Evolutionary conservation across 1,140 invertebrate genomes (phyloP).

Genomic region (Ctenoplectra terminalis): DNA sequence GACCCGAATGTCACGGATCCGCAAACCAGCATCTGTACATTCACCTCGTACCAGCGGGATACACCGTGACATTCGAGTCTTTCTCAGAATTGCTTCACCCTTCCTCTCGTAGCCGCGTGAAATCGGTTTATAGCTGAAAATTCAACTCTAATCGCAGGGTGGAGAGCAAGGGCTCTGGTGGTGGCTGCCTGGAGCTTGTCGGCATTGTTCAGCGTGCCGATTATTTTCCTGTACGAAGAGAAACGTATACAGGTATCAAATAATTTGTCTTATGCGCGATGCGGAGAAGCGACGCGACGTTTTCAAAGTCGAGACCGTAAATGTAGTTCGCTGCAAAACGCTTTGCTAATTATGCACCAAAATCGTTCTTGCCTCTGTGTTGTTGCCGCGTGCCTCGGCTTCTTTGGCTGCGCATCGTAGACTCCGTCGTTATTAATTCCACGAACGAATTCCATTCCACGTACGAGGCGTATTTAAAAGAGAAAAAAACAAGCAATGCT

Average conservation of each 20-base stretch:
- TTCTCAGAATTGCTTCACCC: neutral
- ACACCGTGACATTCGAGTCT: neutral
- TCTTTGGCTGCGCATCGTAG: neutral
- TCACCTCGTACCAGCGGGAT: neutral
- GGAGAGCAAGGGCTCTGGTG: conserved; percentile 90
- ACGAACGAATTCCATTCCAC: too few relatives aligned
- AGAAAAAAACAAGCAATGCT: neutral
- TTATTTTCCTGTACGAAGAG: conserved; percentile 92
- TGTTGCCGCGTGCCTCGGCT: neutral
- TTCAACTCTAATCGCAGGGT: conserved; percentile 86
- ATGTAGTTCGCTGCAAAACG: neutral
- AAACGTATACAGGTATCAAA: conserved; percentile 87
- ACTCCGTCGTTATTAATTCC: neutral
- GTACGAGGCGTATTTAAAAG: too few relatives aligned
- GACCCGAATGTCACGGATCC: conserved; percentile 1
- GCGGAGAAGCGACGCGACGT: too few relatives aligned
- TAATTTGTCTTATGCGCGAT: neutral
- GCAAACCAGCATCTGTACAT: conserved; percentile 9
- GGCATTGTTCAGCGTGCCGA: conserved; percentile 92
- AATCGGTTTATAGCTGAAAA: neutral
- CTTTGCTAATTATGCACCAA: neutral
- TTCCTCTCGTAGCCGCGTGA: neutral
- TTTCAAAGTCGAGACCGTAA: neutral
- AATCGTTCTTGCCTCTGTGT: too few relatives aligned
- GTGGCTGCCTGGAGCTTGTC: conserved; percentile 92